Conservation (phyloP, 2,113 vertebrate genomes). For the Neolamprologus sp. region DNA sequence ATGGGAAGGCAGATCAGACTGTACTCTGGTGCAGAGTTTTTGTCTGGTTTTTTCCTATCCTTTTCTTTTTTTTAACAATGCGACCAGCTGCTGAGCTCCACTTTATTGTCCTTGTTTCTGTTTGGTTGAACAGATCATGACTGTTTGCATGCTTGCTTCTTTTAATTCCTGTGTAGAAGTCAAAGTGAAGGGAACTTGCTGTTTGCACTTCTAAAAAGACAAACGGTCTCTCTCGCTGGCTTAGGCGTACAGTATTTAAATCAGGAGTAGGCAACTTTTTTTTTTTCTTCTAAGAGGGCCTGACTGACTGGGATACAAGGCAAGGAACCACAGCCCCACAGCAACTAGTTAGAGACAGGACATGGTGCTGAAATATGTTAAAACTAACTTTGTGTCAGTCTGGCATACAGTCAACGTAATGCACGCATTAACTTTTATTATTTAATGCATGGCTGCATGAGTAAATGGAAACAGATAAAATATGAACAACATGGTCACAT, state of each 20-base stretch:
- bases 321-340: neutral
- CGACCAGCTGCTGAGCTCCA: neutral
- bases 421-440: neutral
- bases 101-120: neutral
- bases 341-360: neutral
- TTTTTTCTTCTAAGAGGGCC: neutral
- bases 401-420: neutral
- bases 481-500: neutral
- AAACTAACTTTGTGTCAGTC: neutral
- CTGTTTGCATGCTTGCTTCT: neutral
- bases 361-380: neutral
- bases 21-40: neutral
- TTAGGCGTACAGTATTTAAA: neutral
- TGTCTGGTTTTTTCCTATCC: rapidly evolving
- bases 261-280: neutral
- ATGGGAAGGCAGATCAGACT: neutral
- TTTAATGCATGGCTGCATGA: neutral
- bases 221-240: neutral
- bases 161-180: neutral
- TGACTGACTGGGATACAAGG: neutral
- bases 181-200: neutral
- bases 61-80: neutral
- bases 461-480: neutral
- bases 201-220: neutral
- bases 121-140: neutral